Base-by-base conservation (phyloP, 2,113 vertebrate species). In the Albula glossodonta region DNA sequence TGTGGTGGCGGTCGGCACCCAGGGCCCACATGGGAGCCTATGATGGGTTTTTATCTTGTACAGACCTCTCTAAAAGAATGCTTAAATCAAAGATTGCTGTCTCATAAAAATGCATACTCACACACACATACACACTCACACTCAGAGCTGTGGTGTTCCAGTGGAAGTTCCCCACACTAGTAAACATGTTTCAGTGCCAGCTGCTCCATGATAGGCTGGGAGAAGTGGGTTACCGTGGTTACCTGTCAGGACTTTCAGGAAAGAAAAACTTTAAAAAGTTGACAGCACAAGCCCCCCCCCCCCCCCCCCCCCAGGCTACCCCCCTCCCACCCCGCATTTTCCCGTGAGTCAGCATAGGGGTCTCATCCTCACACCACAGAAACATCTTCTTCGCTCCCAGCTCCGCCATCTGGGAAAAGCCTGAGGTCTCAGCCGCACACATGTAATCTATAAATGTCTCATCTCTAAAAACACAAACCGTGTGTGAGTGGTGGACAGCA, bases 341-440 rank as follows among this genome's bases (percentile, higher is more conserved):
- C 31, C 77, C 77, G 25, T 56, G 17, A 63, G 63, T 63, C 77
- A 80, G 9, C 1, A 52, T 19, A 22, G 19, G 74, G 78, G 74
- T 49, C 15, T 51, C 53, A 12, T 49, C 51, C 31, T 31, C 10
- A 4, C 13, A 53, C 7, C 51, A 5, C 70, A 48, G 52, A 49
- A 31, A 57, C 56, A 56, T 41, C 11, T 25, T 49, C 49, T 81
- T 81, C 77, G 48, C 49, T 66, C 60, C 17, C 17, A 19, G 60
- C 60, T 8, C 31, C 19, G 56, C 41, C 78, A 63, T 57, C 19
- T 41, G 78, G 78, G 84, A 66, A 85, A 80, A 70, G 22, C 84
- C 84, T 78, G 19, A 50, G 49, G 60, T 15, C 84, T 4, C 12
- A 12, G n/a, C 17, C 25, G 17, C 25, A 22, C 78, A 56, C 60